A percentile compares a stretch with the other conserved stretches of the same genome.
Evolutionary conservation across 2,113 vertebrate species (phyloP).

Genomic region (Poeciliopsis occidentalis): DNA sequence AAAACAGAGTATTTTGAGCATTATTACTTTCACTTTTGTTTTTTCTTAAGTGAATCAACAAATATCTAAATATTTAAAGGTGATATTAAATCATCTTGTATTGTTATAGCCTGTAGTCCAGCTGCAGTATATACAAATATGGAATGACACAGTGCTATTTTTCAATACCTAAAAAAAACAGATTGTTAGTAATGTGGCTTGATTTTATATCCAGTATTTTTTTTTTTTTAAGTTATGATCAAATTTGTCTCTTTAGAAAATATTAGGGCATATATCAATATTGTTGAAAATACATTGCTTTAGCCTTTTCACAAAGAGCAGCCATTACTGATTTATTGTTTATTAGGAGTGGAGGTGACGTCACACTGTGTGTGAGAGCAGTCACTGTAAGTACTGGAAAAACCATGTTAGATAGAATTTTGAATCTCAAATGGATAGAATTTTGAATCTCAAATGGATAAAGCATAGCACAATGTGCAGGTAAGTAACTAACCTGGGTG

Average conservation of each 20-base stretch:
- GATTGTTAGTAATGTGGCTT: neutral
- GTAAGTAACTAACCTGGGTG: neutral
- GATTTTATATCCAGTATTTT: neutral
- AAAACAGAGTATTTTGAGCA: too few species aligned
- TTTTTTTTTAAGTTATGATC: neutral
- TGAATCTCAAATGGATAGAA: neutral
- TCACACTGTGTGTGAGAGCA: neutral
- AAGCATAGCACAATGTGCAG: neutral
- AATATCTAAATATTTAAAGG: too few species aligned
- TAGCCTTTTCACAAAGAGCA: too few species aligned
- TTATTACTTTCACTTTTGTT: too few species aligned
- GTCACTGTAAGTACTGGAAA: neutral
- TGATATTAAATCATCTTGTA: too few species aligned
- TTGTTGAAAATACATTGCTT: too few species aligned
- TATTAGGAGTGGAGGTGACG: too few species aligned
- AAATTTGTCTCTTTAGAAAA: neutral
- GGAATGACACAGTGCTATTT: too few species aligned
- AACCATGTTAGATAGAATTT: neutral
- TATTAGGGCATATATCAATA: neutral
- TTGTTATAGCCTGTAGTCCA: too few species aligned
- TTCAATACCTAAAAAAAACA: too few species aligned
- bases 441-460: neutral
- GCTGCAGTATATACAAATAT: too few species aligned
- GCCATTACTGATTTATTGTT: neutral
- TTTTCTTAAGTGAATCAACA: neutral